Conservation (phyloP, 2,113 vertebrate species). For the Myotis lucifugus region DNA sequence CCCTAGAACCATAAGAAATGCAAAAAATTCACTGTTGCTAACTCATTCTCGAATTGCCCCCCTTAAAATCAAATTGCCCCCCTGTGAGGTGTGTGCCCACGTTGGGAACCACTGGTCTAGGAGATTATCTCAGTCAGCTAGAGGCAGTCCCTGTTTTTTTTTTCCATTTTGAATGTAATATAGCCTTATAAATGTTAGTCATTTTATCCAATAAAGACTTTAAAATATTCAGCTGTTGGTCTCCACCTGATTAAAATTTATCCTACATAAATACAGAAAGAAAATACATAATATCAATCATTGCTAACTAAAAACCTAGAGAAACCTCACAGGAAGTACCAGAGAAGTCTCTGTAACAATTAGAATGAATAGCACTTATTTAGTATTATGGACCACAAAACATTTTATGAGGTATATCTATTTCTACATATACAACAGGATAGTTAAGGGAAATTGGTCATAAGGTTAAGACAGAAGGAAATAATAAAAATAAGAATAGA, state of each 20-base stretch:
- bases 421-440: neutral
- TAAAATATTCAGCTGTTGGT: neutral
- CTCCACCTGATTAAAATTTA: neutral
- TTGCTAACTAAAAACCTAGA: slow-evolving; percentile 34
- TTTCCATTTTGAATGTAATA: neutral
- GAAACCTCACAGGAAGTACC: neutral
- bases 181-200: neutral
- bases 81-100: too few relatives aligned
- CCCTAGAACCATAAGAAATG: too few relatives aligned
- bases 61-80: too few relatives aligned
- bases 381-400: neutral
- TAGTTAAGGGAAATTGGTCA: neutral
- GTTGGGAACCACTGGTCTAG: too few relatives aligned
- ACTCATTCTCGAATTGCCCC: too few relatives aligned
- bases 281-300: neutral
- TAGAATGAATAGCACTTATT: neutral
- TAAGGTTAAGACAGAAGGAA: neutral
- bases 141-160: neutral
- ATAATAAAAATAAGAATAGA: slow-evolving; percentile 1
- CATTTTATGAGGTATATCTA: neutral
- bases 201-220: neutral
- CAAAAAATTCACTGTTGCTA: too few relatives aligned
- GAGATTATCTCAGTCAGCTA: neutral
- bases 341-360: neutral
- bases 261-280: neutral